phyloP scores from a whole-genome alignment of 2,888 invertebrate genomes.

The Ypsolopha sequella region DNA sequence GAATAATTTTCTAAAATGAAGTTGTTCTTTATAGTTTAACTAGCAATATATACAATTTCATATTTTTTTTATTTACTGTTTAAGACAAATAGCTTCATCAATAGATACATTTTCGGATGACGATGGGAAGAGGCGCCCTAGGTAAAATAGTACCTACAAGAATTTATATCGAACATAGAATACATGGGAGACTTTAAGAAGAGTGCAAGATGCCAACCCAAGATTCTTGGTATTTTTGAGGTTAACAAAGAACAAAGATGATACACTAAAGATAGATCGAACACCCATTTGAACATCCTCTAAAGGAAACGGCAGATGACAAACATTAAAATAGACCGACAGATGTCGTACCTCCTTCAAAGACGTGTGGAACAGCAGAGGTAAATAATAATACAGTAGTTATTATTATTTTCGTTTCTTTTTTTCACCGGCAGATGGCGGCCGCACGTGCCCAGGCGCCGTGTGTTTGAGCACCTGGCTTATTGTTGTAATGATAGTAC shows the following conservation, averaged over 20 bases:
- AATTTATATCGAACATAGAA: too few relatives aligned
- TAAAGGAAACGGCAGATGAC: conserved; percentile 23
- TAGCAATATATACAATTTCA: too few relatives aligned
- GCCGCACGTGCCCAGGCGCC: conserved; percentile 45
- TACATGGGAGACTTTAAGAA: too few relatives aligned
- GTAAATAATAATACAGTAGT: conserved; percentile 33
- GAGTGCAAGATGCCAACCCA: too few relatives aligned
- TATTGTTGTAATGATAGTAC: conserved; percentile 31
- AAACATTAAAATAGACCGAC: conserved; percentile 32
- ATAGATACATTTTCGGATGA: too few relatives aligned
- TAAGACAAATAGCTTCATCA: too few relatives aligned
- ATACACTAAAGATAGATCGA: not conserved
- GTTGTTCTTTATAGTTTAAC: too few relatives aligned
- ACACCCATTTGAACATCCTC: conserved; percentile 2
- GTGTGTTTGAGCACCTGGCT: conserved; percentile 48
- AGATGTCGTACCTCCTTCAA: conserved; percentile 29
- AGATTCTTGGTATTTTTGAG: not conserved
- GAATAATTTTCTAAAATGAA: too few relatives aligned
- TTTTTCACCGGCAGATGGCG: conserved; percentile 49
- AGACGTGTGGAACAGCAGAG: conserved; percentile 41
- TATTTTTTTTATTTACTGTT: too few relatives aligned
- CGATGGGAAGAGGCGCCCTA: too few relatives aligned
- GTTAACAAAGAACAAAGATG: not conserved
- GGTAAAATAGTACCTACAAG: too few relatives aligned
- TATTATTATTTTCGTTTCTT: conserved; percentile 21